Percentiles rank a stretch among this genome's conserved stretches.
Evolutionary conservation across 2,113 vertebrate species (phyloP).

Genomic region (Macquaria australasica): DNA sequence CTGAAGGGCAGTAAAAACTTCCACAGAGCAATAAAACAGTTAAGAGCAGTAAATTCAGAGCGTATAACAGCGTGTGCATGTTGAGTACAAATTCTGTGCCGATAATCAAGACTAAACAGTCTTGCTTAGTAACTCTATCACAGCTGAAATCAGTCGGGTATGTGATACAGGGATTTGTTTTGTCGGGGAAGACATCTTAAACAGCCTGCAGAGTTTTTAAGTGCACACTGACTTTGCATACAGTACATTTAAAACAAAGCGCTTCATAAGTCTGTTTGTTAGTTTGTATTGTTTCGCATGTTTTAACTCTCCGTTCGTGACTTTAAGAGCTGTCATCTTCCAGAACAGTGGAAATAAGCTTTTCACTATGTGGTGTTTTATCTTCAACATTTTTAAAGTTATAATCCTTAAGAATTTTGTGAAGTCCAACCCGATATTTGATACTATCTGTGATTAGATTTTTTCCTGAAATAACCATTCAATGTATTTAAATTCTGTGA

Average conservation of each 20-base stretch:
- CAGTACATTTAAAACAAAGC: background rate
- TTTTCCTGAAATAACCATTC: background rate
- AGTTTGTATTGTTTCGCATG: background rate
- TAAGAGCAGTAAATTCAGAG: conserved; percentile 48
- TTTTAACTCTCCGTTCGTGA: background rate
- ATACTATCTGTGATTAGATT: background rate
- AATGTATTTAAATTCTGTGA: background rate
- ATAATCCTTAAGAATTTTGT: background rate
- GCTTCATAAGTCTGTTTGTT: background rate
- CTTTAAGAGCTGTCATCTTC: background rate
- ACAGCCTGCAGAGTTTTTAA: background rate
- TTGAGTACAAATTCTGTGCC: conserved; percentile 17
- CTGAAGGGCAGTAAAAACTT: conserved; percentile 58
- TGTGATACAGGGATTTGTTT: background rate
- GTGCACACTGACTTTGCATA: background rate
- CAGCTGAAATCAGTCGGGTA: background rate
- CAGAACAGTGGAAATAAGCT: background rate
- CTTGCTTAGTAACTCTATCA: background rate
- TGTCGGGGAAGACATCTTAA: background rate
- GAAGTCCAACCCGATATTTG: background rate
- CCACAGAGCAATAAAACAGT: conserved; percentile 56
- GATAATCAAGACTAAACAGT: conserved; percentile 26
- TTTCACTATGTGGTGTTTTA: background rate
- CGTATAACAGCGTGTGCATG: background rate
- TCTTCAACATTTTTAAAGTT: too few species aligned